Base-by-base conservation (phyloP, 2,797 vertebrate species). In the Nannoperca obscura region DNA sequence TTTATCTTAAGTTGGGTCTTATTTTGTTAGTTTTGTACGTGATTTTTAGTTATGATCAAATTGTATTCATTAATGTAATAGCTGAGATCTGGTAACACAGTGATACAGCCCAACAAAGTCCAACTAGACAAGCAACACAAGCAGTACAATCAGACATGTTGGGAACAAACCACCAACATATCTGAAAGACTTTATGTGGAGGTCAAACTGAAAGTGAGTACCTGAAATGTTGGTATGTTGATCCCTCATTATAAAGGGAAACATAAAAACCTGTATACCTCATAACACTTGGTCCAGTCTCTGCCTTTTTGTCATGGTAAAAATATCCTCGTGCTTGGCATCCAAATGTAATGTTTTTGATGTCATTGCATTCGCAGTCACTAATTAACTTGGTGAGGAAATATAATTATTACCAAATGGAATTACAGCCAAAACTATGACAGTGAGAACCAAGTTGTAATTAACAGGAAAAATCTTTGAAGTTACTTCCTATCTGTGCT, bases 161-260 rank as follows among this genome's bases (percentile, higher is more conserved):
- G 57, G 46, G 15, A 62, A 22, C 24, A 27, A 20, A 30, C 5
- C 11, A 46, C 17, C 12, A n/a, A 27, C 32, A 46, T 19, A 55
- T 24, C 19, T 22, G 19, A 53, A 40, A 36, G 19, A 4, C 2
- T 69, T 69, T 27, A 17, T 62, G 53, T 61, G 38, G 19, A 66
- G 22, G 40, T 67, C 15, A 50, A 27, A 66, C 34, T 50, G 52
- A 55, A 32, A 49, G 38, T 24, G 15, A 68, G 22, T 22, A 59
- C 14, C 54, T 67, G 38, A 22, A 27, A 40, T 42, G 40, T 32
- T 32, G 32, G 32, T 32, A 32, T 27, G 24, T 44, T 24, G 20
- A 42, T 52, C 46, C 46, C 20, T 67, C 46, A 67, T 53, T 44
- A 42, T 44, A 36, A 36, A n/a, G 46, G 42, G 49, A 57, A 67